These are phyloP conservation scores for Cherax destructor DNA, from an alignment of 1,140 invertebrate species.

Conservation along the genomic window DNA sequence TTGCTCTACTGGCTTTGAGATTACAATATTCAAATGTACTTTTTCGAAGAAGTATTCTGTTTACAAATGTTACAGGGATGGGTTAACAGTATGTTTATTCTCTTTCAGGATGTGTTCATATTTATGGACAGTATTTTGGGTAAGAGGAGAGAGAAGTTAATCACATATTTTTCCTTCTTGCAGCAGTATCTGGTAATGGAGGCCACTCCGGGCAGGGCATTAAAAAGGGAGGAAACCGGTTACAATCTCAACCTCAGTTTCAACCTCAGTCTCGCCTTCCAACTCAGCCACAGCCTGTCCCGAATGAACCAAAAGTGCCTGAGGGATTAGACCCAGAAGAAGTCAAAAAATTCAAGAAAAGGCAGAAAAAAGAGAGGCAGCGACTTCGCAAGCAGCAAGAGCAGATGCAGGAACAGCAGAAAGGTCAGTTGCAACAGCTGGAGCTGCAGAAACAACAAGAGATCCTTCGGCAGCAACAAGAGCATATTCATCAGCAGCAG, in stretches of 20 bases:
- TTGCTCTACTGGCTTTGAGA: too few relatives aligned
- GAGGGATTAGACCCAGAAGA: slow-evolving; percentile 58
- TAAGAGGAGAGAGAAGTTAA: neutral
- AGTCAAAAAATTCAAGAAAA: slow-evolving; percentile 72
- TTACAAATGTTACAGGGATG: too few relatives aligned
- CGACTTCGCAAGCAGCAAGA: slow-evolving; percentile 72
- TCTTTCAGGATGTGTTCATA: too few relatives aligned
- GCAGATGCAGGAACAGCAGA: slow-evolving; percentile 57
- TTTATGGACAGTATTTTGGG: too few relatives aligned
- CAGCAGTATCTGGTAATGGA: slow-evolving; percentile 55
- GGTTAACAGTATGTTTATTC: too few relatives aligned
- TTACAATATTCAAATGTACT: too few relatives aligned
- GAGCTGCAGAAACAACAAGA: slow-evolving; percentile 72
- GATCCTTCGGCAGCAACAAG: slow-evolving; percentile 63
- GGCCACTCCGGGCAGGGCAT: slow-evolving; percentile 26
- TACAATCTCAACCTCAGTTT: slow-evolving; percentile 11
- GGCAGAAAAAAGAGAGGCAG: slow-evolving; percentile 72
- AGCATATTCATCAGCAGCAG: slow-evolving; percentile 66
- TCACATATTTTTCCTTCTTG: neutral
- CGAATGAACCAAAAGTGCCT: slow-evolving; percentile 35
- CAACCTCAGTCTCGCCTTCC: slow-evolving; percentile 11
- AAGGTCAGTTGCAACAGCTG: slow-evolving; percentile 70
- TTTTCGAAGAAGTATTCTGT: too few relatives aligned
- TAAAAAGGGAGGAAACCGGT: slow-evolving; percentile 29
- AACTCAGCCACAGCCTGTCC: neutral